Base-by-base conservation (phyloP, 2,888 invertebrate genomes). In the Himalopsyche japonica region DNA sequence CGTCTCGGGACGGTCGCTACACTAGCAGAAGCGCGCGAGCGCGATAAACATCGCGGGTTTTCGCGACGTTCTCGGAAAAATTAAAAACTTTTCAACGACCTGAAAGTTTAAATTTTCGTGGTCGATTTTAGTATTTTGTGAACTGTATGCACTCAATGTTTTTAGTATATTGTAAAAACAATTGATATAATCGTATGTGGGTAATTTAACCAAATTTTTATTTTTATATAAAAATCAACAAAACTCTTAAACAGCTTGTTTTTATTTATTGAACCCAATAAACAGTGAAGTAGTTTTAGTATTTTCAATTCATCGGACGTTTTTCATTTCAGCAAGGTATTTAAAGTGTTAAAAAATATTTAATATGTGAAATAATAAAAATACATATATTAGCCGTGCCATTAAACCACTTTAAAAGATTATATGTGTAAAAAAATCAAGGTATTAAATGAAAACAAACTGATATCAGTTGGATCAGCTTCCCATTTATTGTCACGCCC, bases 11-110 rank as follows among this genome's bases (percentile, higher is more conserved):
- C 49, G 82, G 15, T 27, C 24, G 79, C 37, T 7, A 24, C n/a
- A 30, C 8, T 79, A 78, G 81, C 70, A 37, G 70, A 37, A 48
- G 76, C 76, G 47, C 76, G 80, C 81, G 80, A n/a, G n/a, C 81
- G 82, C 37, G 77, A 78, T 48, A 79, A 79, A 82, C 64, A 79
- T 79, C 57, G 57, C 79, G 82, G 15, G 43, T 43, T 43, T 43
- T 43, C 43, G 43, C 43, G 43, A 43, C 43, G 43, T 15, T 43
- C 43, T 43, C 43, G 43, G 79, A 70, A 82, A 82, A 78, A 37
- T 47, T 20, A 20, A 49, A 49, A 49, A 49, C 49, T 49, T 49
- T 57, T 49, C n/a, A 8, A 49, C 8, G n/a, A 7, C 49, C 20
- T 8, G 18, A 10, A 6, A 49, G 49, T 49, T 49, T n/a, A 3